Evolutionary conservation across 2,888 invertebrate species (phyloP).

Genomic region (Ornithoptera alexandrae): DNA sequence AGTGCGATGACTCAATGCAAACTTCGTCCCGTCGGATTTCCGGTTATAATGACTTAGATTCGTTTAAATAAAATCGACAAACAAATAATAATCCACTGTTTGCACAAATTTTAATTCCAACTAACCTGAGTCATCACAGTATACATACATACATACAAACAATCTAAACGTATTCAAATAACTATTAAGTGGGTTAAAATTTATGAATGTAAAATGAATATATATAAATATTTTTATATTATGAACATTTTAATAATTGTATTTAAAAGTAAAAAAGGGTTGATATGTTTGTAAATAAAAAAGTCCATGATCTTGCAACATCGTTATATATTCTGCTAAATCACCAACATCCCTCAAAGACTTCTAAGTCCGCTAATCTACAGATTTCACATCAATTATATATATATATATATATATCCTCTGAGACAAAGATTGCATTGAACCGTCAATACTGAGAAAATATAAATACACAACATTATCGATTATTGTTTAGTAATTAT

Average conservation of each 20-base stretch:
- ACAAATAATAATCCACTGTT: slow-evolving; percentile 3
- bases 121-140: slow-evolving; percentile 79
- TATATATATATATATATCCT: slow-evolving; percentile 40
- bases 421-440: slow-evolving; percentile 78
- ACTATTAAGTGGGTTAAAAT: slow-evolving; percentile 47
- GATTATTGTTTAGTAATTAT: slow-evolving; percentile 54
- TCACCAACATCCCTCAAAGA: slow-evolving; percentile 58
- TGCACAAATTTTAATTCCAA: slow-evolving; percentile 38
- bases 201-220: slow-evolving; percentile 62
- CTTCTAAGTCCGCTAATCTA: slow-evolving; percentile 60
- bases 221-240: slow-evolving; percentile 37
- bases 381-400: slow-evolving; percentile 42
- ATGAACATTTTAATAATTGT: slow-evolving; percentile 51
- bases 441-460: slow-evolving; percentile 69
- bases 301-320: slow-evolving; percentile 71
- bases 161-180: slow-evolving; percentile 47
- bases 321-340: slow-evolving; percentile 75
- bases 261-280: slow-evolving; percentile 48
- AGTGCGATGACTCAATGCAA: slow-evolving; percentile 81
- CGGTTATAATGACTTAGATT: slow-evolving; percentile 32
- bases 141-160: slow-evolving; percentile 46
- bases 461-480: slow-evolving; percentile 62
- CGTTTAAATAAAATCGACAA: slow-evolving; percentile 9
- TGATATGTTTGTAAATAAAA: slow-evolving; percentile 65
- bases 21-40: slow-evolving; percentile 71